Evolutionary conservation across 2,888 invertebrate species (phyloP).

Genomic region (Monoplex corrugatus): DNA sequence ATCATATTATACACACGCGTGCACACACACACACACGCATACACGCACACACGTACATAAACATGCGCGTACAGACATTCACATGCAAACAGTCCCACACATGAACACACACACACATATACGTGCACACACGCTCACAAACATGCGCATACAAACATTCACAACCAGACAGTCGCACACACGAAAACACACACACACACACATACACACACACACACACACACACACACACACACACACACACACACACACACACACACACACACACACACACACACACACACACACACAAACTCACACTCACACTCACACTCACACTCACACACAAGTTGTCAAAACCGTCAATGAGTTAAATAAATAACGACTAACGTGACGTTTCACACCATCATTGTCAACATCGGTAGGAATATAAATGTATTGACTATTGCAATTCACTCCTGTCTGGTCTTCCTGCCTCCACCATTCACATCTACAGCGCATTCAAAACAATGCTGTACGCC

Average conservation of each 20-base stretch:
- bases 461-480: too few species aligned
- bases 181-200: conserved; percentile 6
- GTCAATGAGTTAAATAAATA: too few species aligned
- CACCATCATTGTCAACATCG: too few species aligned
- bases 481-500: too few species aligned
- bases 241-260: not conserved
- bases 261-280: conserved; percentile 11
- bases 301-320: too few species aligned
- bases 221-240: conserved; percentile 5
- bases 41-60: conserved; percentile 39
- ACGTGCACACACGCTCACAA: not conserved
- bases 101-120: conserved; percentile 38
- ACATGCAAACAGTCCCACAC: not conserved
- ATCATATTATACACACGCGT: not conserved
- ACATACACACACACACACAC: not conserved
- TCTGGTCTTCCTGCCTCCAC: too few species aligned
- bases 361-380: too few species aligned
- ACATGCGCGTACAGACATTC: conserved; percentile 20
- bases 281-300: not conserved
- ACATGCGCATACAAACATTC: not conserved
- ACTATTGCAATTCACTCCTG: too few species aligned
- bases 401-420: too few species aligned
- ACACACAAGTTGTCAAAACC: too few species aligned
- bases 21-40: not conserved
- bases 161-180: not conserved